A percentile compares a stretch with the other conserved stretches of the same genome.
These are phyloP conservation scores for Drosophila auraria DNA, from an alignment of 1,140 invertebrate species.

Conservation along the genomic window DNA sequence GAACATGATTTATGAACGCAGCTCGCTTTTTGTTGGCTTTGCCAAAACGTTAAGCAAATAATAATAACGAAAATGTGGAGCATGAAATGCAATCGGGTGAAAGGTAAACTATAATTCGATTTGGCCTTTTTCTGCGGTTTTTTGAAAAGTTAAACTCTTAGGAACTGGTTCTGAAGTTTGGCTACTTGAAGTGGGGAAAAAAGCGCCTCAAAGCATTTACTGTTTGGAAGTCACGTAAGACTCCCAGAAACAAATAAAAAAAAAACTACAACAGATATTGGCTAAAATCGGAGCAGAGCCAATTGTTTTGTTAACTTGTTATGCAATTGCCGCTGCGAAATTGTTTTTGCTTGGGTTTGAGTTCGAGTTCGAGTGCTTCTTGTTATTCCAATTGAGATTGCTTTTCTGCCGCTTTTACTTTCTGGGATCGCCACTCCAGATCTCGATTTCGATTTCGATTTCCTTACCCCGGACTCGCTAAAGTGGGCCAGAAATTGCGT, in stretches of 20 bases:
- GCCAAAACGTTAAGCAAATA: slow-evolving; percentile 40
- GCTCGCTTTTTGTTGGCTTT: slow-evolving; percentile 13
- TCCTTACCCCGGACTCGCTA: slow-evolving; percentile 68
- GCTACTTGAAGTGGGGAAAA: slow-evolving; percentile 29
- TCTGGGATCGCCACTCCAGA: slow-evolving; percentile 19
- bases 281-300: slow-evolving; percentile 79
- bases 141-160: slow-evolving; percentile 14
- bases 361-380: slow-evolving; percentile 61
- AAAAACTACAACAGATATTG: slow-evolving; percentile 56
- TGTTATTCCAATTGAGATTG: slow-evolving; percentile 50
- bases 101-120: slow-evolving; percentile 51
- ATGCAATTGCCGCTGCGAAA: slow-evolving; percentile 68
- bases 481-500: slow-evolving; percentile 82
- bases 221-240: slow-evolving; percentile 60
- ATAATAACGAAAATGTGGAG: slow-evolving; percentile 29
- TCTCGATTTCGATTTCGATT: slow-evolving; percentile 35
- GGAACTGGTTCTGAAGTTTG: slow-evolving; percentile 72
- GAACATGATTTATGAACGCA: slow-evolving; percentile 43
- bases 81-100: slow-evolving; percentile 52
- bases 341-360: slow-evolving; percentile 37
- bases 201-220: slow-evolving; percentile 52
- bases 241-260: slow-evolving; percentile 16
- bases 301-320: slow-evolving; percentile 74
- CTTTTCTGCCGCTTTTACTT: slow-evolving; percentile 32
- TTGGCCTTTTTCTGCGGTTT: slow-evolving; percentile 41